Evolutionary conservation across 2,797 vertebrate genomes (phyloP).

Genomic region (Rhinella marina): DNA sequence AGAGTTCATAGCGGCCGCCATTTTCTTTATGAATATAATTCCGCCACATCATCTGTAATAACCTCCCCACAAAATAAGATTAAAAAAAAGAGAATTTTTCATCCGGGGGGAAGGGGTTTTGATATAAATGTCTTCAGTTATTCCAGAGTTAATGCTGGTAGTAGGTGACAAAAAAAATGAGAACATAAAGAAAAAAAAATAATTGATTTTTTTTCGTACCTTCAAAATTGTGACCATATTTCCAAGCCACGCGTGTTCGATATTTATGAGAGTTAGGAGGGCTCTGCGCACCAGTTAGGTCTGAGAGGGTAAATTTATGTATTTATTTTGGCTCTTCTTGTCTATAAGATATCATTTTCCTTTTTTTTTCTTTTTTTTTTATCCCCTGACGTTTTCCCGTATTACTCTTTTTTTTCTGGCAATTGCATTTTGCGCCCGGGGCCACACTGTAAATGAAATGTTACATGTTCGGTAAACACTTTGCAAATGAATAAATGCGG

Average conservation of each 20-base stretch:
- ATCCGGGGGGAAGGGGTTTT: not conserved
- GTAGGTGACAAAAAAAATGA: constrained; percentile 41
- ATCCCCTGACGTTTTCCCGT: constrained; percentile 63
- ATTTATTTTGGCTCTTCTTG: constrained; percentile 59
- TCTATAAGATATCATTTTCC: constrained; percentile 59
- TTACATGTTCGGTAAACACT: constrained; percentile 81
- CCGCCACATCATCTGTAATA: not conserved
- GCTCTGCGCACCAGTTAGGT: constrained; percentile 47
- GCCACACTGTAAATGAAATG: constrained; percentile 81
- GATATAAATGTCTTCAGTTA: not conserved
- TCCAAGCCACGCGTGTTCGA: constrained; percentile 53
- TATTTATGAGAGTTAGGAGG: constrained; percentile 59
- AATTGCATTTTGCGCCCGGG: constrained; percentile 75
- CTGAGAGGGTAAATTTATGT: constrained; percentile 54
- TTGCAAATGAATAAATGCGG: constrained; percentile 80
- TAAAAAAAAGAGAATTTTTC: not conserved
- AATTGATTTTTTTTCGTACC: constrained; percentile 49
- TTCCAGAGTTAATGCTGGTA: constrained; percentile 32
- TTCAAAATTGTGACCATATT: constrained; percentile 61
- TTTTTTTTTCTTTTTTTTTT: not conserved
- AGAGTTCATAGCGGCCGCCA: too few relatives aligned
- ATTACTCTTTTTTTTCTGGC: constrained; percentile 68
- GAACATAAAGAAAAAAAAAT: constrained; percentile 46
- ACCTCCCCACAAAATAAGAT: not conserved
- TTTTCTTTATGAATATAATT: not conserved